These are phyloP conservation scores for Felis catus DNA, from an alignment of 2,113 vertebrate species.

Conservation along the genomic window F.catus_Fca126_mat1.0 CM031420.1:105668001-105668500, in stretches of 20 bases:
- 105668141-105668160: rapidly evolving
- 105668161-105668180: neutral
- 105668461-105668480: neutral
- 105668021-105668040: neutral
- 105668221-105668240: neutral
- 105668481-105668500: neutral
- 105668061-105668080: neutral
- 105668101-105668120: neutral
- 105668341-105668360: neutral
- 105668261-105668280: neutral
- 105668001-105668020: neutral
- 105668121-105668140: neutral
- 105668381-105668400: no score
- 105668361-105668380: neutral
- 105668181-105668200: neutral
- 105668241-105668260: neutral
- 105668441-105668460: neutral
- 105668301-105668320: neutral
- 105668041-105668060: neutral
- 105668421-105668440: neutral
- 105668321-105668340: neutral
- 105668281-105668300: neutral
- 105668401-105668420: neutral
- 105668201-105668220: neutral
- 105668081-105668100: neutral